Conservation (phyloP, 2,113 vertebrate genomes). For the Lycocorax pyrrhopterus region DNA sequence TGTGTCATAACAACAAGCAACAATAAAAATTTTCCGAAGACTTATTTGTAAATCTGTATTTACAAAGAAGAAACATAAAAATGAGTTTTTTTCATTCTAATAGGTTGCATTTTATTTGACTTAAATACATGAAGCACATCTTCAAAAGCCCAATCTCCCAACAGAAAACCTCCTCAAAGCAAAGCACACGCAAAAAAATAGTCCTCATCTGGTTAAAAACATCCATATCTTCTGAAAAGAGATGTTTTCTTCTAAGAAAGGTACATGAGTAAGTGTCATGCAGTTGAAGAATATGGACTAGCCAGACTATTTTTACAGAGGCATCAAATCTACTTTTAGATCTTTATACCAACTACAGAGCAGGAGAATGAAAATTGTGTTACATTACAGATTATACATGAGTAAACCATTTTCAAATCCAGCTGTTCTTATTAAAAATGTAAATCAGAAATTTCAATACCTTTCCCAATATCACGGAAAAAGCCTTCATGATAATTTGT, state of each 20-base stretch:
- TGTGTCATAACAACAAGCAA: background rate
- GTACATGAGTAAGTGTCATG: background rate
- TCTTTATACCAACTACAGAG: slow-evolving; percentile 9
- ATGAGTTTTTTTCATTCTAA: background rate
- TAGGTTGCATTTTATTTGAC: slow-evolving; percentile 24
- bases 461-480: background rate
- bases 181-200: slow-evolving; percentile 12
- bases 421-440: slow-evolving; percentile 28
- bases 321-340: slow-evolving; percentile 15
- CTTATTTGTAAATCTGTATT: slow-evolving; percentile 9
- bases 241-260: background rate
- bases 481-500: background rate
- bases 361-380: background rate
- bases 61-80: background rate
- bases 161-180: slow-evolving; percentile 22
- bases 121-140: slow-evolving; percentile 34
- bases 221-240: background rate
- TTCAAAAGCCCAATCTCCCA: slow-evolving; percentile 36
- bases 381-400: background rate
- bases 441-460: slow-evolving; percentile 6
- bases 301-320: background rate
- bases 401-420: slow-evolving; percentile 25
- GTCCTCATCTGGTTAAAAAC: slow-evolving; percentile 32
- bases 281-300: background rate
- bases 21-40: background rate